Conservation (phyloP, 2,797 vertebrate genomes). For the Typhlichthys eigenmanni region DNA sequence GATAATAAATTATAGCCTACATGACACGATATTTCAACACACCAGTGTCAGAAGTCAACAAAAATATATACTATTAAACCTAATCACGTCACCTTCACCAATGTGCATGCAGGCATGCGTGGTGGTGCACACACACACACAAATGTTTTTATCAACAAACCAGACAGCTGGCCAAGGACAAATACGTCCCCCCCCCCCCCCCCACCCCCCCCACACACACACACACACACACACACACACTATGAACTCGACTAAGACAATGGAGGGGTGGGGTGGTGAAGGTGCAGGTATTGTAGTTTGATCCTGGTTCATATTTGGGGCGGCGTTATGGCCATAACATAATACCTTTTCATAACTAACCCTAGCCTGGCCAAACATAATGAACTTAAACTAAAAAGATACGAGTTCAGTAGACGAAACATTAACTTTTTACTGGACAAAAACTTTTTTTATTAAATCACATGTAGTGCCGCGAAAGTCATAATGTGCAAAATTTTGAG, state of each 20-base stretch:
- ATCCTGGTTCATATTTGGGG: no score
- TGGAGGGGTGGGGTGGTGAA: slow-evolving; percentile 49
- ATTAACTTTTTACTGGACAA: no score
- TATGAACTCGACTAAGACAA: slow-evolving; percentile 51
- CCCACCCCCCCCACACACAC: slow-evolving; percentile 18
- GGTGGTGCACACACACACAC: neutral
- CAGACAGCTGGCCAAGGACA: slow-evolving; percentile 60
- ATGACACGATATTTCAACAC: slow-evolving; percentile 59
- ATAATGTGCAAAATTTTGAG: no score
- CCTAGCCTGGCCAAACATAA: no score
- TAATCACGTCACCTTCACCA: slow-evolving; percentile 20
- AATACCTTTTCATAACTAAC: no score
- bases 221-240: neutral
- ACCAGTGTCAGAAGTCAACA: slow-evolving; percentile 40
- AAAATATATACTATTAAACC: slow-evolving; percentile 23
- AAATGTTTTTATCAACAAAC: slow-evolving; percentile 5
- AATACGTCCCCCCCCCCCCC: slow-evolving; percentile 40
- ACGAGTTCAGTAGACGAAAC: no score
- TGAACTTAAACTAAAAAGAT: no score
- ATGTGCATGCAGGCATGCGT: neutral
- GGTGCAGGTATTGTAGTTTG: neutral
- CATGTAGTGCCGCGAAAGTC: no score
- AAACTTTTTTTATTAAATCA: no score
- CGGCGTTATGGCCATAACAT: no score
- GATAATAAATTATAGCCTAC: slow-evolving; percentile 37